Conservation (phyloP, 2,888 invertebrate genomes). For the Nyleta sp. region DNA sequence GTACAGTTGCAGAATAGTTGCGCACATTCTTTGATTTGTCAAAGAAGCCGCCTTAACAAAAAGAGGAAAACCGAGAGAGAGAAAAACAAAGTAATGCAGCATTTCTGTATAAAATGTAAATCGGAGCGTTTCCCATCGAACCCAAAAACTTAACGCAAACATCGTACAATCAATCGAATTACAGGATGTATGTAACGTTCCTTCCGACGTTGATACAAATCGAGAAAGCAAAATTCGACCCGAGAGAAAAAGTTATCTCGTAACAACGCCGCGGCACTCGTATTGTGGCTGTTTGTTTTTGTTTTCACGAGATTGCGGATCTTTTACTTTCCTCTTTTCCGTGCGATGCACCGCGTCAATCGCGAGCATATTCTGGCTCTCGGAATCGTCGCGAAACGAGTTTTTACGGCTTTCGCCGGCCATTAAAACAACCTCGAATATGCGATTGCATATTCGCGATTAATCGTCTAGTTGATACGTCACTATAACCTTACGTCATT, state of each 20-base stretch:
- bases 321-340: conserved; percentile 39
- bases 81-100: too few species aligned
- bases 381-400: conserved; percentile 31
- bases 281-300: conserved; percentile 42
- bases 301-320: conserved; percentile 44
- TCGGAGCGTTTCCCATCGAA: too few species aligned
- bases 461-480: conserved; percentile 24
- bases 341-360: conserved; percentile 35
- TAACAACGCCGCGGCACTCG: conserved; percentile 21
- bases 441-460: conserved; percentile 9
- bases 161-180: conserved; percentile 39
- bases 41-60: too few species aligned
- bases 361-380: conserved; percentile 8
- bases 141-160: conserved; percentile 15
- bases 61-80: too few species aligned
- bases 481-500: conserved; percentile 14
- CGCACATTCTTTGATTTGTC: too few species aligned
- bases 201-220: conserved; percentile 44
- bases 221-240: conserved; percentile 48
- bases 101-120: too few species aligned
- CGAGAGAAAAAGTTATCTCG: conserved; percentile 42
- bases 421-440: conserved; percentile 14
- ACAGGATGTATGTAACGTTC: conserved; percentile 41
- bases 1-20: too few species aligned
- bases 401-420: conserved; percentile 26